Evolutionary conservation across 1,140 invertebrate species (phyloP).

Genomic region (Panagrolaimus sp.): DNA sequence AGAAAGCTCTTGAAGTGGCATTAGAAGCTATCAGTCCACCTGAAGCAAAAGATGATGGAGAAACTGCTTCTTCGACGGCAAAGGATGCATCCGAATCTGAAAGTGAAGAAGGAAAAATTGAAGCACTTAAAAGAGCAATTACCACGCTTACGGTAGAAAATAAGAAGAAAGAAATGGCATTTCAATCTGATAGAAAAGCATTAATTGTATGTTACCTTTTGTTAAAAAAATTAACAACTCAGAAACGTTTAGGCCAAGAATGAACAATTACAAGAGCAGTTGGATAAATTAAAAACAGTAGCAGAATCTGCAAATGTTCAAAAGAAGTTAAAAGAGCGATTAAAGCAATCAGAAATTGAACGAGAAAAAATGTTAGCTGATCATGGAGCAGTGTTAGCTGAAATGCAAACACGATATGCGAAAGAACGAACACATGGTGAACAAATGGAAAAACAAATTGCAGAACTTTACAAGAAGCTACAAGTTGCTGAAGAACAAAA

Average conservation of each 20-base stretch:
- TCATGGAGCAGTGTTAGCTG: slow-evolving; percentile 36
- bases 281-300: slow-evolving; percentile 27
- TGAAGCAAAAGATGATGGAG: background rate
- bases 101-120: slow-evolving; percentile 22
- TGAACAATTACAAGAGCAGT: slow-evolving; percentile 28
- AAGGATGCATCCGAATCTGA: background rate
- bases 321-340: background rate
- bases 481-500: slow-evolving; percentile 19
- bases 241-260: slow-evolving; percentile 29
- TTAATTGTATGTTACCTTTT: slow-evolving; percentile 26
- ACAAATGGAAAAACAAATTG: slow-evolving; percentile 36
- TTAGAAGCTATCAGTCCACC: slow-evolving; percentile 15
- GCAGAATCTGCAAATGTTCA: background rate
- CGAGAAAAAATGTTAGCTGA: slow-evolving; percentile 32
- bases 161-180: slow-evolving; percentile 44
- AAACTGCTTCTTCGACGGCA: background rate
- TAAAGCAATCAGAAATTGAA: slow-evolving; percentile 24
- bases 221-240: slow-evolving; percentile 16
- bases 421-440: slow-evolving; percentile 30
- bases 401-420: slow-evolving; percentile 40
- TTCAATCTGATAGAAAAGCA: slow-evolving; percentile 32
- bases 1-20: slow-evolving; percentile 43
- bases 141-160: slow-evolving; percentile 40
- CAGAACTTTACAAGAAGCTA: slow-evolving; percentile 33
- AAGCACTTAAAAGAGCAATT: slow-evolving; percentile 41